Conservation (phyloP, 2,113 vertebrate genomes). For the Haemorhous mexicanus region DNA sequence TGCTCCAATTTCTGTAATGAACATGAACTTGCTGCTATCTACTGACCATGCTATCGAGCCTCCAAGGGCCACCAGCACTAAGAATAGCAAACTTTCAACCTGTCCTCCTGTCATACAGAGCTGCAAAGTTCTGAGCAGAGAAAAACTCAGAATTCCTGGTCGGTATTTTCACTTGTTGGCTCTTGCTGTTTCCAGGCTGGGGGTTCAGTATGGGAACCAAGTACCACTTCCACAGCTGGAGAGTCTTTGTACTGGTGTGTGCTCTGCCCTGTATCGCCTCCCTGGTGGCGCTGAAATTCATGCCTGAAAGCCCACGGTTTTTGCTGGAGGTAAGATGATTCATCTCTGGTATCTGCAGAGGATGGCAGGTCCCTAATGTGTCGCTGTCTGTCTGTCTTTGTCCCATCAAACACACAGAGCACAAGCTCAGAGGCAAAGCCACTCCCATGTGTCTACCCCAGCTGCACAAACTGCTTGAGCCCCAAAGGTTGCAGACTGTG, state of each 20-base stretch:
- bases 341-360: not conserved
- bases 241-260: constrained; percentile 91
- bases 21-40: not conserved
- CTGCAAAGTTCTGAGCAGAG: not conserved
- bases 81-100: not conserved
- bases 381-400: not conserved
- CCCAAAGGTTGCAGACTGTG: not conserved
- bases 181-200: constrained; percentile 82
- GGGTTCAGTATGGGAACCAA: constrained; percentile 91
- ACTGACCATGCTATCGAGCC: not conserved
- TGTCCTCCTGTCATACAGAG: not conserved
- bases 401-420: not conserved
- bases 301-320: constrained; percentile 96
- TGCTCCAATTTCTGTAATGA: not conserved
- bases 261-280: constrained; percentile 87
- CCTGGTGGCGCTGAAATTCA: constrained; percentile 86
- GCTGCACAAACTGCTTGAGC: not conserved
- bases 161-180: not conserved
- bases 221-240: constrained; percentile 96
- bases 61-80: not conserved
- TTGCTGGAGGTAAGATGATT: constrained; percentile 88
- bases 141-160: not conserved
- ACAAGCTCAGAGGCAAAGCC: not conserved
- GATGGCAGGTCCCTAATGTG: not conserved
- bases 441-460: not conserved